Base-by-base conservation (phyloP, 2,113 vertebrate species). In the Istiophorus platypterus region DNA sequence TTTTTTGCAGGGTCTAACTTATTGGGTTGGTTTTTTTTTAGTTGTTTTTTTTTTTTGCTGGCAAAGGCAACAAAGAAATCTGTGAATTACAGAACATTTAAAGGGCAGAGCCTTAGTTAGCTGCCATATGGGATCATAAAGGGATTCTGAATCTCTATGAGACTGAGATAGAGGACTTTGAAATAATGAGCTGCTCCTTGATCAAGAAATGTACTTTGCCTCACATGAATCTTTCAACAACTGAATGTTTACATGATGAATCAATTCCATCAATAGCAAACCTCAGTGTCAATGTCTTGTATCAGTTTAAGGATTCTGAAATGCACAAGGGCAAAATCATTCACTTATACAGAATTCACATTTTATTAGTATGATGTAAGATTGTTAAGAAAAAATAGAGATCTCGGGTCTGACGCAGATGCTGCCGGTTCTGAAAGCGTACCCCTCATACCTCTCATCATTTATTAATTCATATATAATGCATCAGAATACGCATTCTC, bases 391-490 rank as follows among this genome's bases (percentile, higher is more conserved):
- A 39, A 76, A 80, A 47, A 59, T 47, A 52, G 24, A 73, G 78
- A 39, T 51, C 34, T 78, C 31, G 45, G 65, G 29, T 63, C 39
- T 82, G 57, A 15, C 65, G 58, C 26, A 56, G 56, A 26, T 49
- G 56, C 69, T 68, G 57, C 86, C 52, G 52, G 47, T 41, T 31
- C 67, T 65, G 54, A 66, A 83, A 78, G 54, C 27, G 15, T 18
- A 42, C 59, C 61, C 24, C 80, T 85, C 29, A 24, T 42, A 24
- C 52, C 56, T 72, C 70, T 88, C 81, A 85, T 90, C 2, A 84
- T 85, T 77, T 87, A 87, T 91, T 85, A 15, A 84, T 81, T 74
- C 47, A 62, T n/a, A 67, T 65, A 80, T 72, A 86, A 85, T 75
- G 68, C 41, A 2, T 51, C 42, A 41, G 39, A 67, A 80, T 61